Evolutionary conservation across 2,888 invertebrate genomes (phyloP).

Genomic region (Andrena fulva): DNA sequence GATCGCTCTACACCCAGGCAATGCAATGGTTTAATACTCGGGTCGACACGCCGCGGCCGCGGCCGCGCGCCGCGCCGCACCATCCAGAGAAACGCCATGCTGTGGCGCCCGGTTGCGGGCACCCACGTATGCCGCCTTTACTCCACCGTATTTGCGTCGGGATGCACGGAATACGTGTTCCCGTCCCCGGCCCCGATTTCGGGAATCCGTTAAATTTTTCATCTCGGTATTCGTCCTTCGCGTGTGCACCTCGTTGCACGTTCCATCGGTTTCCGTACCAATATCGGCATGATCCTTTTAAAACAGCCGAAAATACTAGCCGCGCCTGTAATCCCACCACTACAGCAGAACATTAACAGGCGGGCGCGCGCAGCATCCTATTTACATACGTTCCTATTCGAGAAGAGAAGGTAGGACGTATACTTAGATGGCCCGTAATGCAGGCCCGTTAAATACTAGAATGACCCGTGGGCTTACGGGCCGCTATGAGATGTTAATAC

Average conservation of each 20-base stretch:
- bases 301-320: not conserved
- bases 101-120: slow-evolving; percentile 28
- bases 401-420: slow-evolving; percentile 44
- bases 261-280: too few relatives aligned
- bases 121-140: slow-evolving; percentile 29
- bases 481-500: slow-evolving; percentile 80
- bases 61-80: slow-evolving; percentile 16
- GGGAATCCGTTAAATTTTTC: slow-evolving; percentile 73
- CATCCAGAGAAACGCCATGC: slow-evolving; percentile 47
- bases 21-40: slow-evolving; percentile 78
- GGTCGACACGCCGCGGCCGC: slow-evolving; percentile 61
- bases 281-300: slow-evolving; percentile 11
- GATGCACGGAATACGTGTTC: slow-evolving; percentile 46
- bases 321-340: slow-evolving; percentile 31
- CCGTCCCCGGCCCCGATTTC: slow-evolving; percentile 60
- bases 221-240: not conserved
- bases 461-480: slow-evolving; percentile 77
- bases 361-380: slow-evolving; percentile 43
- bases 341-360: slow-evolving; percentile 45
- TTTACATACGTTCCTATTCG: slow-evolving; percentile 63
- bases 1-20: slow-evolving; percentile 69
- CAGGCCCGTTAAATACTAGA: slow-evolving; percentile 79
- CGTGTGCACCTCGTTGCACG: not conserved
- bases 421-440: slow-evolving; percentile 73
- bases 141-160: slow-evolving; percentile 43